Base-by-base conservation (phyloP, 2,888 invertebrate genomes). In the Heteromurus nitidus region DNA sequence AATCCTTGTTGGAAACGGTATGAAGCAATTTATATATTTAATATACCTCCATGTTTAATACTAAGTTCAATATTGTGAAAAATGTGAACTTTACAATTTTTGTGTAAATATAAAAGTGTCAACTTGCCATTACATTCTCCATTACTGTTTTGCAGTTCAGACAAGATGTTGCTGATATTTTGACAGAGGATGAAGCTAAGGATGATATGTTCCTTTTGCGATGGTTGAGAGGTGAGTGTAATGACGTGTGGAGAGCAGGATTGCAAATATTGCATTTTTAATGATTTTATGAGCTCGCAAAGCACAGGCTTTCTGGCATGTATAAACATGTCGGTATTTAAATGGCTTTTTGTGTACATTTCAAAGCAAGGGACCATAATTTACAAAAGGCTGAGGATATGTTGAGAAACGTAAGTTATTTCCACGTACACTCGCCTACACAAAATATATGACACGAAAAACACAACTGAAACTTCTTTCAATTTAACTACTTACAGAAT, bases 221-320 rank as follows among this genome's bases (percentile, higher is more conserved):
- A 73, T 86, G 85, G 85, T 55, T 86, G 1, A 60, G 86, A 67
- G 85, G 85, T 85, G 74, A n/a, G n/a, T n/a, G n/a, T n/a, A n/a
- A n/a, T n/a, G n/a, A n/a, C n/a, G n/a, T n/a, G n/a, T n/a, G n/a
- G n/a, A n/a, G n/a, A n/a, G n/a, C n/a, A n/a, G n/a, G n/a, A n/a
- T n/a, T n/a, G n/a, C n/a, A n/a, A n/a, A n/a, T n/a, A n/a, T n/a
- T n/a, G n/a, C n/a, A n/a, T n/a, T n/a, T n/a, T n/a, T n/a, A n/a
- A n/a, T n/a, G n/a, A n/a, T n/a, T n/a, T n/a, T n/a, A n/a, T n/a
- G n/a, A n/a, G n/a, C n/a, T n/a, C n/a, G n/a, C n/a, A n/a, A n/a
- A n/a, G n/a, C n/a, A n/a, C n/a, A n/a, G n/a, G n/a, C n/a, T n/a
- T n/a, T n/a, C n/a, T n/a, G n/a, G n/a, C n/a, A n/a, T n/a, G n/a